These are phyloP conservation scores for Sciurus carolinensis DNA, from an alignment of 2,797 vertebrate species.

Conservation along the genomic window DNA sequence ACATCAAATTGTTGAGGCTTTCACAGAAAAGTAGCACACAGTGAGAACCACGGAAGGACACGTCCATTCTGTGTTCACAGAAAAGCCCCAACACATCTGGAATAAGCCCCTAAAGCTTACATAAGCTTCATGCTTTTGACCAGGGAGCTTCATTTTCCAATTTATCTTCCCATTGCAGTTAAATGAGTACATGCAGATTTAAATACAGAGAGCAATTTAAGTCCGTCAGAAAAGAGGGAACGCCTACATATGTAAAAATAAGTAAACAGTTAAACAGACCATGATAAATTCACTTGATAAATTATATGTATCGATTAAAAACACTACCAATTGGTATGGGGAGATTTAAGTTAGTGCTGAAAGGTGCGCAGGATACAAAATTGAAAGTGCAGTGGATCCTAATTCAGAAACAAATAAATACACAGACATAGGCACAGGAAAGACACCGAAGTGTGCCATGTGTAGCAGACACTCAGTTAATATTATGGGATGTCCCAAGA, in stretches of 20 bases:
- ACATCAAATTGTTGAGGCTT: neutral
- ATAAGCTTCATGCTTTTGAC: neutral
- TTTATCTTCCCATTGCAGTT: neutral
- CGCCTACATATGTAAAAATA: neutral
- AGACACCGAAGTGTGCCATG: neutral
- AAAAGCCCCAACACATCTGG: neutral
- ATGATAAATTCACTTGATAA: neutral
- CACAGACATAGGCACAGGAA: neutral
- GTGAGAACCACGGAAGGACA: neutral
- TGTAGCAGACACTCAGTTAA: rapidly evolving
- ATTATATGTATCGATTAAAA: neutral
- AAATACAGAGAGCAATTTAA: neutral
- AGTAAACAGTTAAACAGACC: neutral
- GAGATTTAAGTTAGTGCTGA: neutral
- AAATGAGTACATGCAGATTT: neutral
- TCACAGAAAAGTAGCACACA: neutral
- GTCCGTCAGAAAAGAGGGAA: neutral
- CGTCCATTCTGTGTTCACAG: neutral
- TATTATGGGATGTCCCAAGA: neutral
- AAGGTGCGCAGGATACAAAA: neutral
- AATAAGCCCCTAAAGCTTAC: neutral
- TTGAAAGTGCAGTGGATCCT: neutral
- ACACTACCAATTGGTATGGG: neutral
- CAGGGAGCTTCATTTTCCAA: neutral
- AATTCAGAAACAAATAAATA: neutral